Base-by-base conservation (phyloP, 2,113 vertebrate genomes). In the Montifringilla adamsi region DNA sequence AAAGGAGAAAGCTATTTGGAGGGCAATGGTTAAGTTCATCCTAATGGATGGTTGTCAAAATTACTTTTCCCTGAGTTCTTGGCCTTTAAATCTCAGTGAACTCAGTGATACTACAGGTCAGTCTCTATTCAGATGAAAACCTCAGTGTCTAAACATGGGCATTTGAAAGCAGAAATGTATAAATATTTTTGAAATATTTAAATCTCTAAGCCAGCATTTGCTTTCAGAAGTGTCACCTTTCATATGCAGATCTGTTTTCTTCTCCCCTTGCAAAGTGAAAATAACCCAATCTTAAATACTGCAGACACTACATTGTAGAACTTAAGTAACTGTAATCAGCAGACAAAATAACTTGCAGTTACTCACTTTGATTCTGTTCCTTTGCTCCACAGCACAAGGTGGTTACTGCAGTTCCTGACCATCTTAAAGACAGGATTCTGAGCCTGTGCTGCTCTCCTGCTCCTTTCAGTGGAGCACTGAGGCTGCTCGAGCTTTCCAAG, bases 11-110 rank as follows among this genome's bases (percentile, higher is more conserved):
- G 39, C 68, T 52, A 41, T 87, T 69, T 93, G 67, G 75, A 76
- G 87, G 67, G 62, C 84, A 82, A 18, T 87, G 78, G 84, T 95
- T 85, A 58, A 46, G 41, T 66, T 85, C 41, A 44, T 82, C 67
- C 81, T 95, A 89, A 87, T 95, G 62, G 30, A 69, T 83, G 70
- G 62, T 43, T 93, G 82, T 70, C 78, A 85, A 10, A 87, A 77
- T 62, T 53, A 80, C 19, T 76, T 78, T 79, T 49, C 27, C 28
- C 43, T 2, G 26, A 77, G 26, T 70, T 84, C 59, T 52, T 78
- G 75, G n/a, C 37, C 41, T 63, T 49, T 82, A 89, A 84, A 89
- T 87, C 31, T 78, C 73, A 64, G 59, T 91, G 84, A 91, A 74
- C 47, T 69, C 47, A 4, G 56, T 93, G 70, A 72, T 55, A 24